Evolutionary conservation across 2,888 invertebrate genomes (phyloP), one percentile per base, ranked within the genome.

Genomic region (Leptothorax acervorum): DNA sequence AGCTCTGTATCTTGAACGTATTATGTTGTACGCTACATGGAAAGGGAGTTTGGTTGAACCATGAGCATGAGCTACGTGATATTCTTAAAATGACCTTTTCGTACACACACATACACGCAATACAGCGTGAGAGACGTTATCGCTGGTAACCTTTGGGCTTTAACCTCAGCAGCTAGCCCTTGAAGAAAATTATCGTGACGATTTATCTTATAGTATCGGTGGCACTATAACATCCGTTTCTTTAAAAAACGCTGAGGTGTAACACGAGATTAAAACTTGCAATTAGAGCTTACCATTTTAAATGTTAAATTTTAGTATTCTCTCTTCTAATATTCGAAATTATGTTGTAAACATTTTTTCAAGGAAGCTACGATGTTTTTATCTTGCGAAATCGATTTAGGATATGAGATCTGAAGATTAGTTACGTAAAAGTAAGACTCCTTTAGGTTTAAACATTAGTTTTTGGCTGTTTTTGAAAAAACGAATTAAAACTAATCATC

Each of bases 91-190:
- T 81, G 45, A 81, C 70, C 66, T 81, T 71, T 39, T 68, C 48
- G 48, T 68, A 45, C 9, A 31, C 45, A 66, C 45, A 9, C n/a
- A 11, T 23, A 15, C 3, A 15, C 31, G 4, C 15, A 12, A 35
- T 31, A 39, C 35, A 39, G 23, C 3, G 23, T 23, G 70, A 85
- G 53, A 39, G 73, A 35, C 82, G 60, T 82, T 85, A 87, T 87
- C 89, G 63, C 4, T 18, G 18, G 12, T 85, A 85, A 89, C 84
- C 89, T 87, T 82, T 84, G 89, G 81, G 71, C 86, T 87, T 63
- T 62, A 88, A 86, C 90, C 85, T 88, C 82, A 51, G 66, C 53
- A 23, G 51, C 18, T 18, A 75, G 85, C 82, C 90, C 88, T 87
- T 89, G 79, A 87, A 88, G 83, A 57, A 86, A 85, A 82, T 70